Conservation (phyloP, 2,888 invertebrate species). For the Quadroppia sp. region DNA sequence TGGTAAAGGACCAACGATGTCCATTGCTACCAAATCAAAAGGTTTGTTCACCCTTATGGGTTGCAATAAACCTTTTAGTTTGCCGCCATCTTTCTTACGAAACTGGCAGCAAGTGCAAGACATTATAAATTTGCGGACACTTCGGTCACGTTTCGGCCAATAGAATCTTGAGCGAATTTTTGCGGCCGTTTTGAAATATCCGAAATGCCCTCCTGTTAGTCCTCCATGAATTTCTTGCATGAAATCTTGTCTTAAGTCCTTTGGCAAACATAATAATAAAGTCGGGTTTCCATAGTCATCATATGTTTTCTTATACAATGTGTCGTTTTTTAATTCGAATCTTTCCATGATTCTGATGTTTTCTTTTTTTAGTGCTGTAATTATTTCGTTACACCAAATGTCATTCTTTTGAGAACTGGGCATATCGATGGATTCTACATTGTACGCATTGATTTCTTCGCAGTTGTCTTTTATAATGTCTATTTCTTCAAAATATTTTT, state of each 20-base stretch:
- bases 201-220: background rate
- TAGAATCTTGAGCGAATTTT: background rate
- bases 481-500: no score
- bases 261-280: background rate
- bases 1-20: background rate
- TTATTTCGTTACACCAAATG: background rate
- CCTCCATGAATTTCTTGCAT: background rate
- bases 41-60: background rate
- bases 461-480: background rate
- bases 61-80: background rate
- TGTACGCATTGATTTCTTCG: background rate
- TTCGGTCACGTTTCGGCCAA: background rate
- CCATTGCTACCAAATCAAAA: background rate
- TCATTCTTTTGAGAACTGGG: background rate
- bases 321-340: background rate
- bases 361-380: background rate
- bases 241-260: background rate
- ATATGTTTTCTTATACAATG: background rate
- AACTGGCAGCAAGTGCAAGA: background rate
- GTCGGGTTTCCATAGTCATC: background rate
- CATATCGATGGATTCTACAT: background rate
- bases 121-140: background rate
- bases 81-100: background rate
- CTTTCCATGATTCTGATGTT: background rate
- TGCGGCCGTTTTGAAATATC: background rate